Percentiles rank a stretch among this genome's conserved stretches.
Conservation (phyloP, 2,113 vertebrate species). For the Anseranas semipalmata region DNA sequence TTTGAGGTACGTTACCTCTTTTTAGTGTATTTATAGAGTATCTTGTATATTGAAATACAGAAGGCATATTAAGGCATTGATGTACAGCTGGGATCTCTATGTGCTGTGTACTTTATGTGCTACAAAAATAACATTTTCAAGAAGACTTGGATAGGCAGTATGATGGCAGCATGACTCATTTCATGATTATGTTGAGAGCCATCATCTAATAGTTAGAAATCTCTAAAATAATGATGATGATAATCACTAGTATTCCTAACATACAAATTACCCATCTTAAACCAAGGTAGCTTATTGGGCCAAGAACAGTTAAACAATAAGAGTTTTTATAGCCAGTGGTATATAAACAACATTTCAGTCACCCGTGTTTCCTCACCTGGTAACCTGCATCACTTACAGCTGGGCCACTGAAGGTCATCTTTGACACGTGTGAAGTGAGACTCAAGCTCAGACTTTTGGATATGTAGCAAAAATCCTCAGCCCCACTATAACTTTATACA, state of each 20-base stretch:
- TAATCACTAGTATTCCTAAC: not conserved
- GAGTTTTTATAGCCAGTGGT: not conserved
- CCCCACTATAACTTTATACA: not conserved
- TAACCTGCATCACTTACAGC: not conserved
- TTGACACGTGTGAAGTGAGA: not conserved
- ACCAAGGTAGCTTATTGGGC: not conserved
- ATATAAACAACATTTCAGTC: not conserved
- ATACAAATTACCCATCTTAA: not conserved
- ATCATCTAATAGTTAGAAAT: not conserved
- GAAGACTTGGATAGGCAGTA: not conserved
- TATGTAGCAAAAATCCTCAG: not conserved
- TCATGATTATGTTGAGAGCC: not conserved
- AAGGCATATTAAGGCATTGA: not conserved
- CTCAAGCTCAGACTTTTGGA: not conserved
- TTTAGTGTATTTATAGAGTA: not conserved
- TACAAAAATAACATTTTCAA: not conserved
- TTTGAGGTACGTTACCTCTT: not conserved
- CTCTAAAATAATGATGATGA: not conserved
- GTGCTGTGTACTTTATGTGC: not conserved
- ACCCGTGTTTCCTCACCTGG: not conserved
- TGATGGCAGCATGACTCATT: not conserved
- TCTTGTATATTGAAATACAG: not conserved
- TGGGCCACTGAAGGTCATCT: not conserved
- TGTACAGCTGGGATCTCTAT: not conserved
- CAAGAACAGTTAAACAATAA: not conserved